Base-by-base conservation (phyloP, 2,888 invertebrate genomes). In the Latrodectus elegans region DNA sequence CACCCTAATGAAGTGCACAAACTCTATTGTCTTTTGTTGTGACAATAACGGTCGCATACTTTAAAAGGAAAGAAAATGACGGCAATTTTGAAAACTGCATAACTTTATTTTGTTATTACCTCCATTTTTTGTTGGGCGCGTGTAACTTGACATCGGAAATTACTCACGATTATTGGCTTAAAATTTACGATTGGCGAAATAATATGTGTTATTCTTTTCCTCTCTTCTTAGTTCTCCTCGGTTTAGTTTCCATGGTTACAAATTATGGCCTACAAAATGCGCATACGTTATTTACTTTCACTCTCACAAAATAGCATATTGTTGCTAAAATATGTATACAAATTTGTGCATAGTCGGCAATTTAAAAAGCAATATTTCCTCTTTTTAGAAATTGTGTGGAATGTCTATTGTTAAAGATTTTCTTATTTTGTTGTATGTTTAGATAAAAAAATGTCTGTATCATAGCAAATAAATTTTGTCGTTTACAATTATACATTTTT, bases 171-270 rank as follows among this genome's bases (percentile, higher is more conserved):
- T 72, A 64, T n/a, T 60, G 72, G 49, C 60, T 80, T 83, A 49
- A 76, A 71, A 82, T 74, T 83, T 71, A 76, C n/a, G 49, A 49
- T 83, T 83, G 60, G 38, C 75, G 38, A 83, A 83, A 83, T 55
- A 83, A 38, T 38, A 38, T 38, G 38, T 38, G 51, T 80, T 80
- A 80, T 77, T 65, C 49, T 67, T 52, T 12, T 51, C 17, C 22
- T 17, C 55, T 55, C 17, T 67, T 67, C 67, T 15, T 15, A 22
- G 38, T 38, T 38, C 38, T 38, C 38, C 38, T 38, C 38, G 38
- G 38, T 38, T 38, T 38, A 38, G 38, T 38, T 38, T 38, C 38
- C 38, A 38, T 38, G 49, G 82, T 68, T 65, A 67, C 26, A 74
- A 81, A 82, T 74, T 74, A 70, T 38, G 17, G 12, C 38, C 51